Evolutionary conservation across 2,113 vertebrate species (phyloP).

Genomic region (Odontesthes bonariensis): DNA sequence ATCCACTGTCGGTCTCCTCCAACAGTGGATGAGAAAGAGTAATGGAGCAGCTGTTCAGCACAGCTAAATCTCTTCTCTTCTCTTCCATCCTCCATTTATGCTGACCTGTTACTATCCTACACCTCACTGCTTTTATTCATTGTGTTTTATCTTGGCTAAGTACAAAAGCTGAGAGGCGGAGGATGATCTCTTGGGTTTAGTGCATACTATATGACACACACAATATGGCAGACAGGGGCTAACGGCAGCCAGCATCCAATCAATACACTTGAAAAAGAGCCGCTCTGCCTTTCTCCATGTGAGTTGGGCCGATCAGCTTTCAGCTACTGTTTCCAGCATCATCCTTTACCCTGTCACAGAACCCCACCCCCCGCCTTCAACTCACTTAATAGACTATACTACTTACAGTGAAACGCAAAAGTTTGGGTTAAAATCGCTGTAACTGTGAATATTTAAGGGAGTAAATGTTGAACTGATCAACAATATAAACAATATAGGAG

Average conservation of each 20-base stretch:
- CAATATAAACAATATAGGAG: too few relatives aligned
- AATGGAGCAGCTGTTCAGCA: slow-evolving; percentile 31
- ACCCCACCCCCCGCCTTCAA: background rate
- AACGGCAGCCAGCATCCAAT: slow-evolving; percentile 49
- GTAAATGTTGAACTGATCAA: too few relatives aligned
- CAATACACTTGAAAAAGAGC: slow-evolving; percentile 71
- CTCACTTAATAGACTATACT: background rate
- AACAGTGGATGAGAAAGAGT: slow-evolving; percentile 21
- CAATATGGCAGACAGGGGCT: slow-evolving; percentile 38
- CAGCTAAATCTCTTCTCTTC: slow-evolving; percentile 9
- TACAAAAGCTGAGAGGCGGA: slow-evolving; percentile 17
- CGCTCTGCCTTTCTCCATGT: slow-evolving; percentile 40
- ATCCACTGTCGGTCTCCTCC: slow-evolving; percentile 51
- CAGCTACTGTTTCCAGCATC: slow-evolving; percentile 53
- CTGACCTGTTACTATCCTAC: slow-evolving; percentile 41
- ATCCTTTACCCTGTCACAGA: slow-evolving; percentile 22
- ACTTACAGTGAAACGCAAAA: background rate
- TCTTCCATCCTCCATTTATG: slow-evolving; percentile 18
- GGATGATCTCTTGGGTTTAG: slow-evolving; percentile 38
- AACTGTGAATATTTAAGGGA: background rate
- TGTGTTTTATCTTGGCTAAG: slow-evolving; percentile 21
- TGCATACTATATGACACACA: slow-evolving; percentile 33
- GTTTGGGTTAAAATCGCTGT: too few relatives aligned
- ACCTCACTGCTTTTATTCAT: slow-evolving; percentile 25
- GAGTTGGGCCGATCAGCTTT: slow-evolving; percentile 65